Evolutionary conservation across 64 coral and sea anemone species (phyloP), one percentile per base, ranked within the genome.

Genomic region (Porites lutea): DNA sequence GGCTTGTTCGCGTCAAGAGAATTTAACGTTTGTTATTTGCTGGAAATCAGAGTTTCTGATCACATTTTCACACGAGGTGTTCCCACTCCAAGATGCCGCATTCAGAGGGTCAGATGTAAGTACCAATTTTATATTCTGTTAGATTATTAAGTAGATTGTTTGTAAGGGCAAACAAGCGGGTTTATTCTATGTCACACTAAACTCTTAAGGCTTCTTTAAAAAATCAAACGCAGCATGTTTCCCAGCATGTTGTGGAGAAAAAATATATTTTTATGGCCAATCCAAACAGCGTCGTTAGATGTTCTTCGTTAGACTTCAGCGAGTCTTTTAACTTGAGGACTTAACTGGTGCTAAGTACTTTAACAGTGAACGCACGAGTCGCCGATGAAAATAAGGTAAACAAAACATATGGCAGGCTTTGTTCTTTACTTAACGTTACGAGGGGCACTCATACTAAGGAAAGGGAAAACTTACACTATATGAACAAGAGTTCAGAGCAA

Each of bases 141-240:
- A 68, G 8, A 37, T 80, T 13, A 43, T 60, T 47, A 65, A 65
- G 59, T 48, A 48, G 13, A 8, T 64, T 65, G 60, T 65, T 48
- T 76, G 16, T 19, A 48, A 76, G 4, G 18, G 3, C 73, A 76
- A 76, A 8, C 46, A 50, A 37, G 27, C 27, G 46, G 45, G 54
- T 52, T 18, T 16, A 50, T 50, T 82, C 65, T 37, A 37, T 61
- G 20, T 59, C 65, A 15, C 57, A 0, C 48, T 45, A 73, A 13
- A 11, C 4, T 65, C 43, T 16, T 48, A 60, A 3, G 48, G 59
- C 16, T 65, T 49, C 6, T 14, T 65, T 5, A 82, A 50, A 48
- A 47, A 65, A 22, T n/a, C 79, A 57, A 48, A 48, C 59, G n/a
- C 79, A 82, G 79, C 79, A 45, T 82, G 79, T 13, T 48, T 65